Conservation (phyloP, 2,888 invertebrate genomes). For the Unio pictorum region DNA sequence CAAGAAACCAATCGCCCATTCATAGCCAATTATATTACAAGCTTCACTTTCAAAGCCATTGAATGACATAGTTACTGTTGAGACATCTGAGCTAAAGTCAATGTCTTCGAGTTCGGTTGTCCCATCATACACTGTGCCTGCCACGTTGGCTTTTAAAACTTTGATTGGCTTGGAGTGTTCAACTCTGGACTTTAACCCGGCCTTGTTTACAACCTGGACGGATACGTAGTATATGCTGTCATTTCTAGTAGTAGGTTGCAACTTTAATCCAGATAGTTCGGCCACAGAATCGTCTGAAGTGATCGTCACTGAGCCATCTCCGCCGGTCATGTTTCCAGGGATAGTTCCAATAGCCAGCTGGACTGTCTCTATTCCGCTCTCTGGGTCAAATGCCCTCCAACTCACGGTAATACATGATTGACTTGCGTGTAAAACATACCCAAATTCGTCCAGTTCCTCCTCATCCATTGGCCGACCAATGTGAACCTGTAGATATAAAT, state of each 20-base stretch:
- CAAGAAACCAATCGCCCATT: slow-evolving; percentile 51
- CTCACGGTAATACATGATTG: slow-evolving; percentile 37
- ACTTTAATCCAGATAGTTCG: slow-evolving; percentile 21
- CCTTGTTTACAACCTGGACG: slow-evolving; percentile 38
- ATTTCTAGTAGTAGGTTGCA: slow-evolving; percentile 18
- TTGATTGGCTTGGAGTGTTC: slow-evolving; percentile 29
- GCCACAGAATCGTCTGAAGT: slow-evolving; percentile 16
- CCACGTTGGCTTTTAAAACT: slow-evolving; percentile 39
- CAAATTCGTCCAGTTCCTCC: slow-evolving; percentile 40
- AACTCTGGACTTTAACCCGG: slow-evolving; percentile 30
- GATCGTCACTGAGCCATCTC: slow-evolving; percentile 10
- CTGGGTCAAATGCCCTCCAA: slow-evolving; percentile 40
- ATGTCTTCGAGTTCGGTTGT: slow-evolving; percentile 31
- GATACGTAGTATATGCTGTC: slow-evolving; percentile 26
- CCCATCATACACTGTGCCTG: slow-evolving; percentile 52
- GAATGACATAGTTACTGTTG: slow-evolving; percentile 50
- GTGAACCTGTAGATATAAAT: slow-evolving; percentile 23
- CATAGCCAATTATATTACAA: slow-evolving; percentile 50
- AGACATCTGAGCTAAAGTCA: slow-evolving; percentile 38
- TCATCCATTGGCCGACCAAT: slow-evolving; percentile 40
- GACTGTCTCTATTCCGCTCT: slow-evolving; percentile 40
- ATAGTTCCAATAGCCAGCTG: slow-evolving; percentile 36
- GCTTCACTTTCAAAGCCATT: slow-evolving; percentile 53
- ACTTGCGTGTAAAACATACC: slow-evolving; percentile 38
- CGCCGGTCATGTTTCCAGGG: background rate